Conservation (phyloP, 1,140 invertebrate genomes). For the Carposina sasakii region DNA sequence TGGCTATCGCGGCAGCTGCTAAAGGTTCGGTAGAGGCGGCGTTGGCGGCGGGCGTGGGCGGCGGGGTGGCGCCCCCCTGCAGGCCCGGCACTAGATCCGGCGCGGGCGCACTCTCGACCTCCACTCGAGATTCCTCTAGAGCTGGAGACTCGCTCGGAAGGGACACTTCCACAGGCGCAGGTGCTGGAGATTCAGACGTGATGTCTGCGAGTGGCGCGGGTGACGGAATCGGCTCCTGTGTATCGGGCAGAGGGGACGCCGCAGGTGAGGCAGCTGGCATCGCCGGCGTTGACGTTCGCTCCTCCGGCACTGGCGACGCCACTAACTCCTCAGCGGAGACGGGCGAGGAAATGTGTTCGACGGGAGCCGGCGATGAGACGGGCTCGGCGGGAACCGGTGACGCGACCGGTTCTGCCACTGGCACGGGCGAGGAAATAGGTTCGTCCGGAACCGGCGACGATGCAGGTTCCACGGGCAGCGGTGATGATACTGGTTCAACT, state of each 20-base stretch:
- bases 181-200: constrained; percentile 11
- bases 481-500: constrained; percentile 26
- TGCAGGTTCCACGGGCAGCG: constrained; percentile 25
- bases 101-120: constrained; percentile 32
- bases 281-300: neutral
- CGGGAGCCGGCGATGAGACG: constrained; percentile 28
- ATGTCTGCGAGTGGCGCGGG: constrained; percentile 5
- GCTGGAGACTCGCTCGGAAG: constrained; percentile 7
- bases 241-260: constrained; percentile 7
- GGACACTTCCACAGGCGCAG: neutral
- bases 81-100: constrained; percentile 48
- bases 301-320: neutral
- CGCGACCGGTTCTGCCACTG: neutral
- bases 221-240: no score
- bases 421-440: constrained; percentile 7
- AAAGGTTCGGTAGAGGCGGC: constrained; percentile 13
- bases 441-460: constrained; percentile 15
- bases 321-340: neutral
- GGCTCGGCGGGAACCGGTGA: constrained; percentile 23
- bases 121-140: neutral
- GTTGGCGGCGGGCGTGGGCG: constrained; percentile 43
- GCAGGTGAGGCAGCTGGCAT: neutral
- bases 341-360: neutral
- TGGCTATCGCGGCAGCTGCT: constrained; percentile 12
- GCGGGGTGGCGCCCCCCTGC: constrained; percentile 38